phyloP scores from a whole-genome alignment of 1,140 invertebrate genomes.

The Trigoniulus corallinus region DNA sequence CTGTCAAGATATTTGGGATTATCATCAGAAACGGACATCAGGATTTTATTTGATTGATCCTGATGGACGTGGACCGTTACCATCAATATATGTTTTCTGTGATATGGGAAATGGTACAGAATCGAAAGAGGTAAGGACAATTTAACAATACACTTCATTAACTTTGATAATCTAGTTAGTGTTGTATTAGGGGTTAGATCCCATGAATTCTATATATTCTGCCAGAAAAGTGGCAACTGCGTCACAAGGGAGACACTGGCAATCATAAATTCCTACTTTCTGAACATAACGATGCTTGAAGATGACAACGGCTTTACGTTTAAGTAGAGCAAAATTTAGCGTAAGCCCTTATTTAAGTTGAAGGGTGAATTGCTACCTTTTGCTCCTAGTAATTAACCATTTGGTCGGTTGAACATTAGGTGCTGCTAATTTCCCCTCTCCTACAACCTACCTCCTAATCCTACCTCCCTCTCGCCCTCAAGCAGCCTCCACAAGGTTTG shows the following conservation, averaged over 20 bases:
- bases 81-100: slow-evolving; percentile 10
- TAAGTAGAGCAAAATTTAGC: no score
- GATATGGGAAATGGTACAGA: slow-evolving; percentile 13
- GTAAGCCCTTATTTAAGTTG: no score
- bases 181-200: not conserved
- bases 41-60: slow-evolving; percentile 5
- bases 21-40: not conserved
- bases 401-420: no score
- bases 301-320: not conserved
- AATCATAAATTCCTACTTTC: not conserved
- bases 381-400: no score
- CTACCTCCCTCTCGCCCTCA: no score
- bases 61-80: slow-evolving; percentile 8
- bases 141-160: not conserved
- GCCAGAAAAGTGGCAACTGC: not conserved
- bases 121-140: slow-evolving; percentile 6
- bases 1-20: not conserved
- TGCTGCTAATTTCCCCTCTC: no score
- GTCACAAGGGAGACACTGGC: not conserved
- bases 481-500: no score
- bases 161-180: not conserved
- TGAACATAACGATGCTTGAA: not conserved
- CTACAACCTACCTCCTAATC: no score
- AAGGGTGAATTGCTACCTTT: no score
- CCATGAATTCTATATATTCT: not conserved